Evolutionary conservation across 92 coral and sea anemone genomes (phyloP), one percentile per base, ranked within the genome.

Genomic region (Porites cylindrica): DNA sequence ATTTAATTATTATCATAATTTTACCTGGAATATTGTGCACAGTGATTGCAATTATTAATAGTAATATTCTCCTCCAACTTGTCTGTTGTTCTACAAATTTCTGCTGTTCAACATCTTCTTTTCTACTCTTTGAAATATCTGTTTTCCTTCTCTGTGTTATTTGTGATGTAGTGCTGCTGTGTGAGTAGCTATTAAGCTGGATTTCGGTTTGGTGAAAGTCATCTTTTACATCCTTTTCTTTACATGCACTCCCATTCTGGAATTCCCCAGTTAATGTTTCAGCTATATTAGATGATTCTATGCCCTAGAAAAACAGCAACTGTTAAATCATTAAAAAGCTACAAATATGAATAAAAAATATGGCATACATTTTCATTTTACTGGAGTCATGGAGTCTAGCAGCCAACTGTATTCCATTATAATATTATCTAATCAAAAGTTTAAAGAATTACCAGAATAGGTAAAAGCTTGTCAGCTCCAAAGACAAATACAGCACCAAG

Each of bases 1-100:
- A 38, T 38, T 38, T 38, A 38, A 38, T 3, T 38, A 4, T 38
- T 5, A 38, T 38, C 47, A 38, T 38, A 38, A 38, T n/a, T 38
- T 63, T 92, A 96, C 99, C 99, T 91, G 99, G 99, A 80, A 96
- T 95, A 84, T 96, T 96, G 61, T 96, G 99, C 4, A 96, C 97
- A 71, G 99, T 96, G 38, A 96, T 95, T 38, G 99, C 99, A 89
- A 96, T 91, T 38, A 96, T 95, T 63, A 96, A 86, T 32, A 96
- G 83, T 75, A 96, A 67, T 62, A 96, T 91, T 85, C 98, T 93
- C 77, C 91, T 96, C 99, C 99, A 96, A 50, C 96, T 90, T 11
- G 94, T 92, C 11, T 89, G 62, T 51, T 74, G 75, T 50, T 83
- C 87, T 51, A 54, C 14, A 63, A 74, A 61, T 26, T 67, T 80